Percentiles rank a stretch among this genome's conserved stretches.
These are phyloP conservation scores for Pteria penguin DNA, from an alignment of 2,888 invertebrate genomes.

Conservation along the genomic window DNA sequence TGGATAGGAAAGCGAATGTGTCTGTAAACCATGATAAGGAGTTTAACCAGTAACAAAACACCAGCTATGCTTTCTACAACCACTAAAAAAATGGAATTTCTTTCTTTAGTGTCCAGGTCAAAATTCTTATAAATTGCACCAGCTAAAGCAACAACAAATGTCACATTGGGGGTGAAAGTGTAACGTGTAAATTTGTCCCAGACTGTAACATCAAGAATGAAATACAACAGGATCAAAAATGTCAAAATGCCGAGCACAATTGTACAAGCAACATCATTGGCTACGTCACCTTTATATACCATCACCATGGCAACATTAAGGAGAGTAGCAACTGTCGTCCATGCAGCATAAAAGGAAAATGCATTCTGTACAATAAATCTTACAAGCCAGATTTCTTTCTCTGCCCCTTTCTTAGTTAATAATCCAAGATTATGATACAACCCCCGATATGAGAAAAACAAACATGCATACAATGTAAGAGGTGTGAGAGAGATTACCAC, in stretches of 20 bases:
- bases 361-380: conserved; percentile 76
- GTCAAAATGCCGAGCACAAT: conserved; percentile 65
- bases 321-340: conserved; percentile 72
- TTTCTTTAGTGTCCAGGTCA: conserved; percentile 46
- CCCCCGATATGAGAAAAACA: conserved; percentile 59
- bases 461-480: conserved; percentile 62
- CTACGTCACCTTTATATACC: conserved; percentile 53
- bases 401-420: conserved; percentile 50
- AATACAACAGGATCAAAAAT: conserved; percentile 65
- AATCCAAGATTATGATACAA: conserved; percentile 60
- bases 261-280: conserved; percentile 56
- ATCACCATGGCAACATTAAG: conserved; percentile 70
- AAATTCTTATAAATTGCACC: conserved; percentile 70
- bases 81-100: conserved; percentile 66
- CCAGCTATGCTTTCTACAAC: conserved; percentile 58
- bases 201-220: conserved; percentile 66
- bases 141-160: conserved; percentile 68
- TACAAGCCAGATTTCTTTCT: conserved; percentile 70
- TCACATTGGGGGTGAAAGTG: conserved; percentile 75
- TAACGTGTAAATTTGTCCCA: conserved; percentile 74
- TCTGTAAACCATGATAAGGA: conserved; percentile 48
- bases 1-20: conserved; percentile 48
- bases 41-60: conserved; percentile 41
- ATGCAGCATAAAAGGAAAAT: conserved; percentile 73
- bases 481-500: conserved; percentile 56